Base-by-base conservation (phyloP, 2,888 invertebrate genomes). In the Andricus curvator region DNA sequence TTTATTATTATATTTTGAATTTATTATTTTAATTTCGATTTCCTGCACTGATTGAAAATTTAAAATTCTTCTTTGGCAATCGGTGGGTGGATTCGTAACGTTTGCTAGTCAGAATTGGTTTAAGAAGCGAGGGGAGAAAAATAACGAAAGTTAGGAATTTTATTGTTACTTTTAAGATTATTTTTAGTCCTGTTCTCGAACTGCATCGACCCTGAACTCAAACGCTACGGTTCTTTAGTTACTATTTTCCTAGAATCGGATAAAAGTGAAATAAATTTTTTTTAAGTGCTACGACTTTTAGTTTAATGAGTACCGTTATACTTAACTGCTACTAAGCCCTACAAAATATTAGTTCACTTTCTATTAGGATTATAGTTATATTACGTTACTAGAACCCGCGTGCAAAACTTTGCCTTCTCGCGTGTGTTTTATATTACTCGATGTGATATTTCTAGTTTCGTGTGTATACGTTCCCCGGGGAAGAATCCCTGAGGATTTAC, bases 21-120 rank as follows among this genome's bases (percentile, higher is more conserved):
- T 80, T 62, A 70, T 78, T 76, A 64, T 81, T 64, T 79, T 78
- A 81, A 79, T 84, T 70, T 80, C 22, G 81, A 84, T 83, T 85
- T 77, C 79, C 66, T 65, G 80, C 80, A 85, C 85, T 86, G 85
- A 78, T 85, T 82, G 84, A 66, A 70, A 60, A 82, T 41, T 62
- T 79, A 60, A 67, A 66, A 37, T 33, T 70, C 37, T 67, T 22
- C 3, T 44, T 37, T 70, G 85, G 85, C 83, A 83, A 86, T 90
- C 89, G 90, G 87, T 88, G 90, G 84, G 85, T 86, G 89, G 90
- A 86, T 88, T 87, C 87, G 84, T 84, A 83, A 91, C 87, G 92
- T 92, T 92, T 92, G 90, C 92, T 92, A 92, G 92, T 92, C 92
- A 92, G 90, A 92, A 92, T 92, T 91, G 91, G 91, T 91, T 90